A percentile compares a stretch with the other conserved stretches of the same genome.
These are phyloP conservation scores for Euspilapteryx auroguttella DNA, from an alignment of 2,888 invertebrate species.

Conservation along the genomic window DNA sequence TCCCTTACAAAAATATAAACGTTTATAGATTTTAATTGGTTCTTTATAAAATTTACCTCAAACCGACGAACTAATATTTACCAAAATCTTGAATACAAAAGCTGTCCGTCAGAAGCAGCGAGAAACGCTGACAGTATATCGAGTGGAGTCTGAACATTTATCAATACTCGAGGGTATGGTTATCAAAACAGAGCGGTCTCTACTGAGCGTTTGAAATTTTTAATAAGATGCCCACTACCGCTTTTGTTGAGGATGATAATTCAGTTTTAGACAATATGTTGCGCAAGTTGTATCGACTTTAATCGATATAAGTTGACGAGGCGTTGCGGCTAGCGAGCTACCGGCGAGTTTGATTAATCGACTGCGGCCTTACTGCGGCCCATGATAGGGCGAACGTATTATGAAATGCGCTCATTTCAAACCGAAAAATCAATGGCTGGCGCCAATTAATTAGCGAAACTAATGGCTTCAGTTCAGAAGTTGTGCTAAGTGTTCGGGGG, in stretches of 20 bases:
- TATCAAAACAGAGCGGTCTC: conserved; percentile 55
- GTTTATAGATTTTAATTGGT: too few species aligned
- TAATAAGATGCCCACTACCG: conserved; percentile 60
- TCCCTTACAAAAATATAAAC: too few species aligned
- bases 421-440: conserved; percentile 37
- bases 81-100: conserved; percentile 15
- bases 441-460: conserved; percentile 54
- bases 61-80: conserved; percentile 28
- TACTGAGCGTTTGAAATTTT: conserved; percentile 50
- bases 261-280: conserved; percentile 53
- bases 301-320: conserved; percentile 47
- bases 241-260: conserved; percentile 46
- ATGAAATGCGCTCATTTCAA: conserved; percentile 15
- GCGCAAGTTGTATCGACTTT: conserved; percentile 28
- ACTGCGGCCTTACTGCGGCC: too few species aligned
- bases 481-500: conserved; percentile 23
- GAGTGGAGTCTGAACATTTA: too few species aligned
- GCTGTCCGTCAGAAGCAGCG: conserved; percentile 28
- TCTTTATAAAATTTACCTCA: too few species aligned
- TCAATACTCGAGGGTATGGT: conserved; percentile 33
- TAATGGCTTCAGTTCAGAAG: conserved; percentile 28
- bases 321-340: conserved; percentile 57
- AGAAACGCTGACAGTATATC: conserved; percentile 22
- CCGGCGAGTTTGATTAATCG: conserved; percentile 55
- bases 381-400: too few species aligned